Evolutionary conservation across 2,797 vertebrate species (phyloP).

Genomic region (Enteromius paludinosus): DNA sequence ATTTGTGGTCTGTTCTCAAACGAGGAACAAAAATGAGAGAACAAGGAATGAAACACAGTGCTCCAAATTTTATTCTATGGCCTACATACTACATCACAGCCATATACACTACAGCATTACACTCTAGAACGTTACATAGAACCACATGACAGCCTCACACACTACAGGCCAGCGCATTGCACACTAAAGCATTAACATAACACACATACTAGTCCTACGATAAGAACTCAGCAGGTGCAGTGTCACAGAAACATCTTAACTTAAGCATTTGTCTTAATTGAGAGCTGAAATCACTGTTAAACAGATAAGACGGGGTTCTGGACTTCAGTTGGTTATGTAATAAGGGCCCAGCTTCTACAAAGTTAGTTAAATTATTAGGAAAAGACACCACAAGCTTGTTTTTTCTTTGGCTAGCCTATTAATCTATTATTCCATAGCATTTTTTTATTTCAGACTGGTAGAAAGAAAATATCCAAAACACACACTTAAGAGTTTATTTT

Average conservation of each 20-base stretch:
- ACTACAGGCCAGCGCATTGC: neutral
- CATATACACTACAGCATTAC: neutral
- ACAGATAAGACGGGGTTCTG: neutral
- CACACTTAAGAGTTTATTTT: neutral
- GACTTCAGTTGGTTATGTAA: neutral
- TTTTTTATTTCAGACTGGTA: neutral
- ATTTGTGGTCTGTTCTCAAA: constrained; percentile 36
- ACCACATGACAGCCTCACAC: neutral
- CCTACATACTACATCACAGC: constrained; percentile 17
- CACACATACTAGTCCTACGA: neutral
- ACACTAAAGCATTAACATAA: neutral
- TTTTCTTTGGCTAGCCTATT: neutral
- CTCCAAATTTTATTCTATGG: constrained; percentile 36
- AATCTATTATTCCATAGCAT: neutral
- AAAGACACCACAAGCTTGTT: too few species aligned
- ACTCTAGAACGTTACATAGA: neutral
- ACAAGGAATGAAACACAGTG: constrained; percentile 29
- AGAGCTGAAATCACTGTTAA: neutral
- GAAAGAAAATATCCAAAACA: neutral
- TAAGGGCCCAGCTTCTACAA: neutral
- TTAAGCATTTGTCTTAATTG: neutral
- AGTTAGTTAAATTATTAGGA: neutral
- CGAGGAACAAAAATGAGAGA: constrained; percentile 34
- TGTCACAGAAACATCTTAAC: constrained; percentile 3
- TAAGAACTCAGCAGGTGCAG: neutral